Evolutionary conservation across 64 coral and sea anemone species (phyloP), one percentile per base, ranked within the genome.

Genomic region (Hydrozoanthus tunicans): DNA sequence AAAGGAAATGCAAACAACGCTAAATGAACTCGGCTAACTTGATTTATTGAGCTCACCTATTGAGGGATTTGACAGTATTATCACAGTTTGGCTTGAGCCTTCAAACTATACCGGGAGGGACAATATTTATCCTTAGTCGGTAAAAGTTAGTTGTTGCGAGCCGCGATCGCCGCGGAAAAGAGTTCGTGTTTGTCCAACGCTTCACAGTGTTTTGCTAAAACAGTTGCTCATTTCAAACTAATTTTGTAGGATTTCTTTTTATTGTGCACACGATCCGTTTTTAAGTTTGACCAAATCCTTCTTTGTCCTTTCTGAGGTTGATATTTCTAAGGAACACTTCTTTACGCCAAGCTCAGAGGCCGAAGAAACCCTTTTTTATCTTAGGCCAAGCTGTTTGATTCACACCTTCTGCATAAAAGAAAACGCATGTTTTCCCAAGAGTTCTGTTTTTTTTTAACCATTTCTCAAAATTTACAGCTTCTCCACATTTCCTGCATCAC

Each of bases 21-120:
- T 43, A 81, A 81, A 59, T 74, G 14, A 88, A 73, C 25, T 74
- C 55, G 26, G 54, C 7, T 88, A 88, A 61, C 23, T 7, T 88
- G 54, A 59, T 88, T 88, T 74, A 75, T 88, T 60, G 3, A 72
- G 54, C 17, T 43, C 6, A 9, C 23, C 72, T 76, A 74, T 76
- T 72, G 24, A 26, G 73, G 23, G 56, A 73, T 53, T 73, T 13
- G 24, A 64, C 80, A 43, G 14, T 60, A 64, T 12, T 51, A 52
- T 82, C 63, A 43, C 32, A 43, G 32, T 43, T 43, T 43, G 32
- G 32, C 32, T 43, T 43, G 32, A 43, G 2, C 32, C 32, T 43
- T 43, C 32, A 43, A 43, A 43, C 32, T 43, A 43, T 43, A 43
- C 32, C 32, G 32, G 32, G 32, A 43, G 57, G 54, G 6, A 17